Base-by-base conservation (phyloP, 2,888 invertebrate species). In the Operophtera brumata region DNA sequence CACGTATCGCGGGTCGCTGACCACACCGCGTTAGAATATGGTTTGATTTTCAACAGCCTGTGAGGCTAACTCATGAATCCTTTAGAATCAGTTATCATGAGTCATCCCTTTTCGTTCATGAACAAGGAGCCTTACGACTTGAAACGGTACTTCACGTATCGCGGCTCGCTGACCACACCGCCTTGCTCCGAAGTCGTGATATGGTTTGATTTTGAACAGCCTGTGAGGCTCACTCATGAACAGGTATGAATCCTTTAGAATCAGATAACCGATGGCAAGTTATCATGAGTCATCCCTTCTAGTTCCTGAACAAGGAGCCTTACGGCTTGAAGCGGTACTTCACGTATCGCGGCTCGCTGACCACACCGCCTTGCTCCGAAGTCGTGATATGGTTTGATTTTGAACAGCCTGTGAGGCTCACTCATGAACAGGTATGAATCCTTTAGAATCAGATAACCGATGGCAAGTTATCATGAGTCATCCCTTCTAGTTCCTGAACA, bases 21-120 rank as follows among this genome's bases (percentile, higher is more conserved):
- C 97, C 3, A 97, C 97, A 1, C 96, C 96, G 1, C 97, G 97
- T 0, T 95, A 95, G 97, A 97, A 94, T 93, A 36, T 97, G 96
- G 96, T 93, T 97, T 54, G 95, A 97, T 69, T 96, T 95, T 71
- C 92, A 93, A 66, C 91, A 94, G 57, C 94, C 95, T 0, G 93
- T 96, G 6, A 80, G 88, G 58, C 83, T 95, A 51, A 93, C 94
- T 0, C 93, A 93, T 11, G 11, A 5, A 34, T n/a, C 11, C 34
- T n/a, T 34, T 20, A 20, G 34, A 6, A 11, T 34, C 34, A 34
- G 9, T 7, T n/a, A 34, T 2, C 11, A 86, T 11, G 5, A 35
- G 75, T 20, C 70, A 88, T 9, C n/a, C 5, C 1, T 86, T 92
- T 64, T 86, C 91, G 0, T 83, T 94, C 65, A 78, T 83, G n/a